Evolutionary conservation across 2,113 vertebrate species (phyloP), one percentile per base, ranked within the genome.

Genomic region (Saccopteryx leptura): DNA sequence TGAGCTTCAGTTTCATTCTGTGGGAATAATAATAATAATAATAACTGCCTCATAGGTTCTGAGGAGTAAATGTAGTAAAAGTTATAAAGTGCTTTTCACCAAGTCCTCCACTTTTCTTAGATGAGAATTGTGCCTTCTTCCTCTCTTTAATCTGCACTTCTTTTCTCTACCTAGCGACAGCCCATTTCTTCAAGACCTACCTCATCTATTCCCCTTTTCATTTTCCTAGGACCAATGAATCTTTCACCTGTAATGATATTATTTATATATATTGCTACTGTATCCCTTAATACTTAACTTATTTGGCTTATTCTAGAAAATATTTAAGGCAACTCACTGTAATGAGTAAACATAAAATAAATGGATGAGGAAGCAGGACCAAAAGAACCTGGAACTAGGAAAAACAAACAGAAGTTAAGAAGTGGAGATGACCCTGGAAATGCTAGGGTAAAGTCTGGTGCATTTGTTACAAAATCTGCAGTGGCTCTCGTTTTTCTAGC

Each of bases 81-180:
- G 26, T 92, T 88, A 5, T 92, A 28, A 95, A 95, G 39, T 23
- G n/a, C 75, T 95, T 95, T 75, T 33, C 68, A 46, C 39, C 56
- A 61, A 86, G 9, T 82, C 23, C 63, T 85, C 21, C 10, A 8
- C 79, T 82, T 50, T 72, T 8, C 24, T 85, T 13, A 65, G 24
- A 56, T 72, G 58, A 83, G 24, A 10, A 33, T 8, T 68, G 0
- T 68, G 11, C 58, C 46, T 75, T 92, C 31, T 75, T 15, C 66
- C 31, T 48, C 14, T 84, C 48, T 85, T 21, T 71, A 26, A 26
- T 86, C 56, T 87, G 19, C 14, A 31, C 23, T 91, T n/a, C 14
- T 48, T 5, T 75, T 52, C 33, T 79, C 69, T 96, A 21, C 28
- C 68, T 54, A 21, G 12, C 46, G 18, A 46, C 48, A 15, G 1